phyloP scores from a whole-genome alignment of 2,888 invertebrate genomes.

The Ennomos erosarius region DNA sequence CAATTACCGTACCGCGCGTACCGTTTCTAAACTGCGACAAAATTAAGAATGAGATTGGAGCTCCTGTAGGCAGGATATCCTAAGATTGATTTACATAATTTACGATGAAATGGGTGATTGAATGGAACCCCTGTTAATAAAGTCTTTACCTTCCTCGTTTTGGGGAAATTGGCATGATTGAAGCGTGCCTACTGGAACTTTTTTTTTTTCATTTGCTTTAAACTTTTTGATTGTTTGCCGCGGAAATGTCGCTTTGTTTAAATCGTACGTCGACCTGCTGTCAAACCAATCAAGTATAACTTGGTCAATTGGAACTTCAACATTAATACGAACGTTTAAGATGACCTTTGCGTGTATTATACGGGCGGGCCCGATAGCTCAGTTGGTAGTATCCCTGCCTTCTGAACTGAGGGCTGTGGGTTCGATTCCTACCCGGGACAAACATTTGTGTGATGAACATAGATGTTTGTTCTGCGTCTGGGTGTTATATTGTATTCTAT shows the following conservation, averaged over 20 bases:
- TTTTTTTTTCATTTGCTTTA: background rate
- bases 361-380: no score
- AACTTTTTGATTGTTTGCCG: no score
- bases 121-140: constrained; percentile 31
- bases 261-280: no score
- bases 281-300: no score
- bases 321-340: background rate
- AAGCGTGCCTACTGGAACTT: constrained; percentile 4
- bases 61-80: constrained; percentile 25
- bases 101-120: constrained; percentile 26
- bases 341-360: background rate
- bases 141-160: constrained; percentile 20
- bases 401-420: no score
- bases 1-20: background rate
- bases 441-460: no score
- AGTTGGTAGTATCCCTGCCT: no score
- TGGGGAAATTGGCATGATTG: constrained; percentile 23
- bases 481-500: no score
- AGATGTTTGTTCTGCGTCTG: no score
- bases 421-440: no score
- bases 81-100: constrained; percentile 34
- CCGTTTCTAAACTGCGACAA: constrained; percentile 18
- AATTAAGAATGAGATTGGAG: constrained; percentile 14
- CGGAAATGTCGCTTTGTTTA: no score
- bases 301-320: background rate